A percentile compares a stretch with the other conserved stretches of the same genome.
Conservation (phyloP, 2,113 vertebrate genomes). For the Tachuris rubrigastra region DNA sequence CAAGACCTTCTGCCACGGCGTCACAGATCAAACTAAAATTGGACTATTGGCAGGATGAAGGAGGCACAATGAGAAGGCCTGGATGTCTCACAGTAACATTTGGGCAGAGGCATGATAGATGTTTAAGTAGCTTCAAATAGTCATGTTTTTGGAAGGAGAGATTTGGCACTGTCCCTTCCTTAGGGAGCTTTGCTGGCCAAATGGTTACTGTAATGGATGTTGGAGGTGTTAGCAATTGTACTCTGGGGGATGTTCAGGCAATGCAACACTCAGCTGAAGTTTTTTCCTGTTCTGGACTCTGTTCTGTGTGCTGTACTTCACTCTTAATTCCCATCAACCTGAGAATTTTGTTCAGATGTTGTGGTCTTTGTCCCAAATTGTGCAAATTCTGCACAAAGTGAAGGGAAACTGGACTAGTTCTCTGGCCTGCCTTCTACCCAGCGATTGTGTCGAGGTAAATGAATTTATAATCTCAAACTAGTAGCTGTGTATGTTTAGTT, state of each 20-base stretch:
- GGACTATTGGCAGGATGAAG: neutral
- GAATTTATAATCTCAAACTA: neutral
- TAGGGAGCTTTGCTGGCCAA: neutral
- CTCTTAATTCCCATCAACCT: neutral
- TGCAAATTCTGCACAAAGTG: neutral
- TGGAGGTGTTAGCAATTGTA: neutral
- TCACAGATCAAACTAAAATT: neutral
- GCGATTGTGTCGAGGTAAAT: neutral
- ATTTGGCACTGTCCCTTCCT: neutral
- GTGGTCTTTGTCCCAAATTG: neutral
- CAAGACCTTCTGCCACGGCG: accelerated
- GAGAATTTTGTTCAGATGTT: neutral
- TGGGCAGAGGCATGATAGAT: neutral
- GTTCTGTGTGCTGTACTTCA: neutral
- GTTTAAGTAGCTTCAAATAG: neutral
- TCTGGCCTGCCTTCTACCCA: neutral
- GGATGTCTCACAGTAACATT: neutral
- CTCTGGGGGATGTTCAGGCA: neutral
- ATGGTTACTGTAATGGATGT: neutral
- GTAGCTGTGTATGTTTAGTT: neutral
- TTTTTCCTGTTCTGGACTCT: neutral
- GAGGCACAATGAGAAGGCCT: neutral
- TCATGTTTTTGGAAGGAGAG: neutral
- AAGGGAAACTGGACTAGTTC: neutral
- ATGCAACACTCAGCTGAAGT: neutral